These are phyloP conservation scores for Rousettus leschenaultii DNA, from an alignment of 2,113 vertebrate genomes.

Conservation along the genomic window DNA sequence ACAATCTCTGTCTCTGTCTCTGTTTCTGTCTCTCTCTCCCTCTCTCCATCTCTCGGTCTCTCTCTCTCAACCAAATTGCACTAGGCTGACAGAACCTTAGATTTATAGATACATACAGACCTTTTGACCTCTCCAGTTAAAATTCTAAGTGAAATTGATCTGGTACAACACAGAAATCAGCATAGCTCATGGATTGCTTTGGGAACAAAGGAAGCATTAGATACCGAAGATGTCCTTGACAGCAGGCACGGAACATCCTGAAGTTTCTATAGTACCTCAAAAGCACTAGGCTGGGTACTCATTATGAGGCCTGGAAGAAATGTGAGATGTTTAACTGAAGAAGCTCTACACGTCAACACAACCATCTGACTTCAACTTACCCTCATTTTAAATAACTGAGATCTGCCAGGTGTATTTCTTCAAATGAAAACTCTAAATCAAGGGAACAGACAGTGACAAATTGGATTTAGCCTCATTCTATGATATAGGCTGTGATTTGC, in stretches of 20 bases:
- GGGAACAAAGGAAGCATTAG: background rate
- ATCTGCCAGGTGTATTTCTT: background rate
- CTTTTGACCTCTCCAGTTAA: slow-evolving; percentile 49
- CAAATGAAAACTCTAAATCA: slow-evolving; percentile 46
- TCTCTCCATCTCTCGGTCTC: background rate
- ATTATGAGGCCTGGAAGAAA: background rate
- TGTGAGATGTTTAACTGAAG: background rate
- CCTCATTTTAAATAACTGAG: background rate
- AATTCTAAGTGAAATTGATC: slow-evolving; percentile 60
- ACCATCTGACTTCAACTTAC: background rate
- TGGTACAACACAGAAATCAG: slow-evolving; percentile 39
- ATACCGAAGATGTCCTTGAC: background rate
- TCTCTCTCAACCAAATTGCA: background rate
- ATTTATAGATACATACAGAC: slow-evolving; percentile 49
- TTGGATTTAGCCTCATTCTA: slow-evolving; percentile 1
- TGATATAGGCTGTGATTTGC: background rate
- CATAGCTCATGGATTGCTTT: background rate
- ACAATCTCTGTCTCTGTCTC: background rate
- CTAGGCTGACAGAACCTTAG: slow-evolving; percentile 34
- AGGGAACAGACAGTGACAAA: slow-evolving; percentile 29
- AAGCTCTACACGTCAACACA: background rate
- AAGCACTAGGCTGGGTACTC: background rate
- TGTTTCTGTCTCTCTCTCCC: background rate
- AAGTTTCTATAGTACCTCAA: background rate
- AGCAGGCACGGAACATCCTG: background rate